phyloP scores from a whole-genome alignment of 2,797 vertebrate genomes.

The Sorex maritimensis region DNA sequence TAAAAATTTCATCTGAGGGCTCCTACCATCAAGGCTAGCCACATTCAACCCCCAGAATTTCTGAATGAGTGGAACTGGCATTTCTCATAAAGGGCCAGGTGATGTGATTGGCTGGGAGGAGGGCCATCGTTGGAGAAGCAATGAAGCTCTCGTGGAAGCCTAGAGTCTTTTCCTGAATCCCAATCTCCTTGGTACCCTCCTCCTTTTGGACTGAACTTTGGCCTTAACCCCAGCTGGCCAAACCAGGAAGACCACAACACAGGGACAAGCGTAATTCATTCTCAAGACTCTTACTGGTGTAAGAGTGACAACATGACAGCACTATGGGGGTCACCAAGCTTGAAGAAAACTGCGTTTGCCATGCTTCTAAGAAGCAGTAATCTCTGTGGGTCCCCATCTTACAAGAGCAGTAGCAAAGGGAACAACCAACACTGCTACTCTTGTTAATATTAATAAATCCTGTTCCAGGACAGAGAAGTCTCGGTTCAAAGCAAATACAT shows the following conservation, averaged over 20 bases:
- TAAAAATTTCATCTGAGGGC: background rate
- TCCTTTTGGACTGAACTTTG: background rate
- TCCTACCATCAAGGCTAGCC: background rate
- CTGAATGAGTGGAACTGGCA: background rate
- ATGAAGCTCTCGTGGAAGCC: background rate
- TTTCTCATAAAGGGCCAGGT: conserved; percentile 1
- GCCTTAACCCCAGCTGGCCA: background rate
- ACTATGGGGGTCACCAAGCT: too few species aligned
- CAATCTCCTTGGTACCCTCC: background rate
- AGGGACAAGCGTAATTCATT: background rate
- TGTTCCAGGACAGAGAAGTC: background rate
- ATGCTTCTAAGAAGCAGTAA: too few species aligned
- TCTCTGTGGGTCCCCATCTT: too few species aligned
- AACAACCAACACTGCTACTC: too few species aligned
- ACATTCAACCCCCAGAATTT: background rate
- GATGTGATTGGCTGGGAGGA: background rate
- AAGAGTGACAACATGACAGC: too few species aligned
- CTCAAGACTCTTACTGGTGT: background rate
- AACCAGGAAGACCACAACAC: background rate
- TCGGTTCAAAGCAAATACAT: conserved; percentile 20
- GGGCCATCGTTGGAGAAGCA: background rate
- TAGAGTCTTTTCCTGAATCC: background rate
- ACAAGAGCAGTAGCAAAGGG: too few species aligned
- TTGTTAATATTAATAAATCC: background rate
- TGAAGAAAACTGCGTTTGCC: too few species aligned